A percentile compares a stretch with the other conserved stretches of the same genome.
Evolutionary conservation across 2,797 vertebrate genomes (phyloP).

Genomic region (Glossophaga mutica): DNA sequence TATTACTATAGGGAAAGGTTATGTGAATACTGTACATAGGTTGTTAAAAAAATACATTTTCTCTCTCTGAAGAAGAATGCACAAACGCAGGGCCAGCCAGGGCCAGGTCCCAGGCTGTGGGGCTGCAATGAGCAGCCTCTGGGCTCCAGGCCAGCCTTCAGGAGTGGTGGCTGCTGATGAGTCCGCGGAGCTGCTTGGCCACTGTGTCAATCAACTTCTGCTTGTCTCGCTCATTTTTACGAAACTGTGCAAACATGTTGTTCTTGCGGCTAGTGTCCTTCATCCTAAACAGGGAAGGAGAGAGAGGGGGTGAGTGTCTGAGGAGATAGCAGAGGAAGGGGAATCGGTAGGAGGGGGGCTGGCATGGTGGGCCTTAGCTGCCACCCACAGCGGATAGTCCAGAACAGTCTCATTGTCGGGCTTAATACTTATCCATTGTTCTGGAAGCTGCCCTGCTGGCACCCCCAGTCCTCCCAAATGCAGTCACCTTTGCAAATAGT

Average conservation of each 20-base stretch:
- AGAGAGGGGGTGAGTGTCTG: not conserved
- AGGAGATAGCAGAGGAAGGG: not conserved
- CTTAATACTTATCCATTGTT: not conserved
- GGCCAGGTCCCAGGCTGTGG: not conserved
- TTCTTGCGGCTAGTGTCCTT: constrained; percentile 94
- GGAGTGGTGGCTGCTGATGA: constrained; percentile 92
- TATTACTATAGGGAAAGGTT: constrained; percentile 31
- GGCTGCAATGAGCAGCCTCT: not conserved
- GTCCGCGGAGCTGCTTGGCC: constrained; percentile 93
- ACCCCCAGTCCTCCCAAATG: not conserved
- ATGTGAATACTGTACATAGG: constrained; percentile 67
- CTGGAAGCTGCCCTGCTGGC: not conserved
- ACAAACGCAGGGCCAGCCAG: constrained; percentile 47
- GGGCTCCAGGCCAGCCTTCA: constrained; percentile 75
- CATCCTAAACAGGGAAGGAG: constrained; percentile 85
- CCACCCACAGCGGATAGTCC: not conserved
- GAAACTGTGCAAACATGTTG: constrained; percentile 95
- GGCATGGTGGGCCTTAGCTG: not conserved
- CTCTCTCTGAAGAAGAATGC: constrained; percentile 75
- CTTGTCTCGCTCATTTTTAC: constrained; percentile 94
- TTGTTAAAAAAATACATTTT: constrained; percentile 82
- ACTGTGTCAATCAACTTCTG: constrained; percentile 96
- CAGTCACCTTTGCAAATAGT: not conserved
- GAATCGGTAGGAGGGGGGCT: not conserved
- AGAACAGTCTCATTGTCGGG: not conserved